Evolutionary conservation across 2,888 invertebrate species (phyloP).

Genomic region (Tryphoninae sp.): DNA sequence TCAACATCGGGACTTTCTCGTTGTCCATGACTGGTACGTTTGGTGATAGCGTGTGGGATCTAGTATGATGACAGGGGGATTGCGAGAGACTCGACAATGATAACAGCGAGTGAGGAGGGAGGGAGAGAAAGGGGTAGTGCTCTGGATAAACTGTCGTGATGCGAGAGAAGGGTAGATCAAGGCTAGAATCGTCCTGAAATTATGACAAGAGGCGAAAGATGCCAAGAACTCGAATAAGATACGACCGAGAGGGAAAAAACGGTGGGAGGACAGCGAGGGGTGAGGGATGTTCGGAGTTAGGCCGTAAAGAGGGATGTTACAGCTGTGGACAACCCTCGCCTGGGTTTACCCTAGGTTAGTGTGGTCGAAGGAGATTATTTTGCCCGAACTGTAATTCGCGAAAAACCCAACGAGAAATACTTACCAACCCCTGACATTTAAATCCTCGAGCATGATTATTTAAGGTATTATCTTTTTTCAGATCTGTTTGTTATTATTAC

Average conservation of each 20-base stretch:
- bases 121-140: not conserved
- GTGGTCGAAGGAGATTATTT: conserved; percentile 34
- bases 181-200: conserved; percentile 59
- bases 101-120: not conserved
- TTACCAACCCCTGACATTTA: conserved; percentile 43
- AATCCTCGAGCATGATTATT: conserved; percentile 2
- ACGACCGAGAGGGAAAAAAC: conserved; percentile 48
- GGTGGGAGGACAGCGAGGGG: conserved; percentile 41
- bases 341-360: conserved; percentile 56
- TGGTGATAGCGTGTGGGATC: not conserved
- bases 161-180: conserved; percentile 35
- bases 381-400: conserved; percentile 60
- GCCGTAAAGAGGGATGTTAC: conserved; percentile 55
- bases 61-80: not conserved
- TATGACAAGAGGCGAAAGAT: conserved; percentile 23
- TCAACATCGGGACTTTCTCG: not conserved
- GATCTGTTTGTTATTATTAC: not conserved
- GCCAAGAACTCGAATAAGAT: conserved; percentile 43
- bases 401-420: conserved; percentile 11
- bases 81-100: not conserved
- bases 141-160: conserved; percentile 7
- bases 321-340: conserved; percentile 51
- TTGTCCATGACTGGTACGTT: conserved; percentile 1
- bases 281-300: conserved; percentile 30
- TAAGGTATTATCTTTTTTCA: not conserved